A percentile compares a stretch with the other conserved stretches of the same genome.
Evolutionary conservation across 2,888 invertebrate genomes (phyloP).

Genomic region (Caenorhabditis panamensis): DNA sequence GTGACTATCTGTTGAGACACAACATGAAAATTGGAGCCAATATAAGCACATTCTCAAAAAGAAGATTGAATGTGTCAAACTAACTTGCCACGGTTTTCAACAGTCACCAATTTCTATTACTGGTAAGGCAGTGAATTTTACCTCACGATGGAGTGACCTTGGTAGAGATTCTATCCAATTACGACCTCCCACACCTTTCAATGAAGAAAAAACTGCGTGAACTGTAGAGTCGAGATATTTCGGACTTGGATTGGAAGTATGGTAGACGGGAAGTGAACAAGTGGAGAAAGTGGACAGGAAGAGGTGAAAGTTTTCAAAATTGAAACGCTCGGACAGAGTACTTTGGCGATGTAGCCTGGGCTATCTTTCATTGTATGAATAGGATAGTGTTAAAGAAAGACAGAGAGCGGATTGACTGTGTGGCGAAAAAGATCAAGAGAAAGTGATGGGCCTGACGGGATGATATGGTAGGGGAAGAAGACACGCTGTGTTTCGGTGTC

Average conservation of each 20-base stretch:
- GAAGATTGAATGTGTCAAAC: neutral
- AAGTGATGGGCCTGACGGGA: slow-evolving; percentile 26
- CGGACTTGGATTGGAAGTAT: neutral
- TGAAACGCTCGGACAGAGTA: slow-evolving; percentile 6
- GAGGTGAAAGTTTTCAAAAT: slow-evolving; percentile 32
- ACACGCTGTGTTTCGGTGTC: neutral
- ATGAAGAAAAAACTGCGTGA: slow-evolving; percentile 21
- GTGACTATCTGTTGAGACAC: neutral
- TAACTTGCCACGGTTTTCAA: no score
- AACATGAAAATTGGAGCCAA: slow-evolving; percentile 28
- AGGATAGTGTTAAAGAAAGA: slow-evolving; percentile 14
- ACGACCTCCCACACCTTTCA: slow-evolving; percentile 31
- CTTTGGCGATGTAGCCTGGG: slow-evolving; percentile 26
- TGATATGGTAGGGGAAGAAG: slow-evolving; percentile 22
- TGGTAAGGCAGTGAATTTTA: slow-evolving; percentile 30
- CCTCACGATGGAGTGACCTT: slow-evolving; percentile 46
- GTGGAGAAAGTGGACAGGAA: slow-evolving; percentile 6
- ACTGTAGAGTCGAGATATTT: neutral
- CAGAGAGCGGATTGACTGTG: slow-evolving; percentile 30
- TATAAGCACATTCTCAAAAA: neutral
- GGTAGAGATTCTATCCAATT: slow-evolving; percentile 54
- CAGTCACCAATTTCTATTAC: neutral
- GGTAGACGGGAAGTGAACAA: neutral
- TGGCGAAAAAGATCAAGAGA: slow-evolving; percentile 37
- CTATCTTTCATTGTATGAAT: slow-evolving; percentile 6